Evolutionary conservation across 2,113 vertebrate genomes (phyloP).

Genomic region (Chauna torquata): DNA sequence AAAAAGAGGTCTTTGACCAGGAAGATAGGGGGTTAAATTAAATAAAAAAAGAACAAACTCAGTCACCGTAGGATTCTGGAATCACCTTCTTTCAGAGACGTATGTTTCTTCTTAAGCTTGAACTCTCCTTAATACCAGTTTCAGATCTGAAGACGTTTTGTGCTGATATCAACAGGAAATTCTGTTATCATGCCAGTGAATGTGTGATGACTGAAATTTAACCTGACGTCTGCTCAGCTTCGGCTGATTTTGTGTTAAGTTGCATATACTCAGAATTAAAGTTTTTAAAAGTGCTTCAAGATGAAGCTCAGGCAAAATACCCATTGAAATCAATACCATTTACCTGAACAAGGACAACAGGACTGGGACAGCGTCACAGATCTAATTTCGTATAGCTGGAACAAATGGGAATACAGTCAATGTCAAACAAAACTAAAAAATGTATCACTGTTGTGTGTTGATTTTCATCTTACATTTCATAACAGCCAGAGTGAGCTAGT

Average conservation of each 20-base stretch:
- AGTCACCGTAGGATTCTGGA: not conserved
- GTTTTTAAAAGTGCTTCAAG: not conserved
- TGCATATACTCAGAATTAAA: not conserved
- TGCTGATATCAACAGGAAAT: slow-evolving; percentile 23
- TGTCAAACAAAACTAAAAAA: not conserved
- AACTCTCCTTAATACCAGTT: not conserved
- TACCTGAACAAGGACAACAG: not conserved
- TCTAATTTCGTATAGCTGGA: not conserved
- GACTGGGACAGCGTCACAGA: not conserved
- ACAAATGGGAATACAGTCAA: not conserved
- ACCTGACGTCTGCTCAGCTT: not conserved
- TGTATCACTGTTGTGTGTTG: not conserved
- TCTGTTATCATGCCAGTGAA: not conserved
- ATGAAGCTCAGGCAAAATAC: not conserved
- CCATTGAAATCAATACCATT: not conserved
- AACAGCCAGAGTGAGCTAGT: not conserved
- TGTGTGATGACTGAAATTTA: not conserved
- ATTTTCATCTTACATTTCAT: not conserved
- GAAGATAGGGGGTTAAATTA: not conserved
- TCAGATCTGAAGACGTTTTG: not conserved
- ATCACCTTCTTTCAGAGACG: not conserved
- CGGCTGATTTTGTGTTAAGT: not conserved
- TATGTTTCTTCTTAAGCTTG: slow-evolving; percentile 8
- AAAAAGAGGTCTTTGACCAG: too few species aligned
- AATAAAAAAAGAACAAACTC: not conserved